phyloP scores from a whole-genome alignment of 2,113 vertebrate genomes.

The Pelecanus crispus region DNA sequence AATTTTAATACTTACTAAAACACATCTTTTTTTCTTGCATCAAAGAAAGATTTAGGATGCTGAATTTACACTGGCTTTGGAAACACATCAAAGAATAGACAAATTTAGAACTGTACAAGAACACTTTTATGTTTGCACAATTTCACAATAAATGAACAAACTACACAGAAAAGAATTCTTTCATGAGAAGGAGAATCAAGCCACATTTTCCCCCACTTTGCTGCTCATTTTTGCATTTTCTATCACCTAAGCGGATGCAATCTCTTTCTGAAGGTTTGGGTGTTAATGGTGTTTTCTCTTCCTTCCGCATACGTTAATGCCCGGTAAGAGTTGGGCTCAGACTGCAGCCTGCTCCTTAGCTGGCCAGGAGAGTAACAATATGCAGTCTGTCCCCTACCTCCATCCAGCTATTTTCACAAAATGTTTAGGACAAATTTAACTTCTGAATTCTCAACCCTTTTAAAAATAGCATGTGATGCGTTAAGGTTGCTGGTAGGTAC shows the following conservation, averaged over 20 bases:
- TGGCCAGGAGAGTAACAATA: too few relatives aligned
- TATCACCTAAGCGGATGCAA: neutral
- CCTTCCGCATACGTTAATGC: neutral
- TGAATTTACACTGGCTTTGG: neutral
- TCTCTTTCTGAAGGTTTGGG: neutral
- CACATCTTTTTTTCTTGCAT: neutral
- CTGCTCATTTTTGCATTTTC: neutral
- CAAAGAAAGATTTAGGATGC: neutral
- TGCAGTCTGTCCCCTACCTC: neutral
- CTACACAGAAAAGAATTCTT: neutral
- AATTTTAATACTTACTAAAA: neutral
- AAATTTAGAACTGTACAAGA: neutral
- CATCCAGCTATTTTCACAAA: neutral
- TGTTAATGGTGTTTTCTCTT: neutral
- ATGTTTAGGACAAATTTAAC: neutral
- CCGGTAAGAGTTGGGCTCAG: neutral
- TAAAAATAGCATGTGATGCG: rapidly evolving
- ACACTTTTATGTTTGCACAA: neutral
- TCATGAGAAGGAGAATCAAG: neutral
- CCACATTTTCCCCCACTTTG: neutral
- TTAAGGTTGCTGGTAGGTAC: neutral
- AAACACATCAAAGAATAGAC: neutral
- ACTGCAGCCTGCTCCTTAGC: neutral
- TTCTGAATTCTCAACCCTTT: neutral
- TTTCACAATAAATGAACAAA: neutral